Base-by-base conservation (phyloP, 1,140 invertebrate species). In the Reticulitermes speratus region DNA sequence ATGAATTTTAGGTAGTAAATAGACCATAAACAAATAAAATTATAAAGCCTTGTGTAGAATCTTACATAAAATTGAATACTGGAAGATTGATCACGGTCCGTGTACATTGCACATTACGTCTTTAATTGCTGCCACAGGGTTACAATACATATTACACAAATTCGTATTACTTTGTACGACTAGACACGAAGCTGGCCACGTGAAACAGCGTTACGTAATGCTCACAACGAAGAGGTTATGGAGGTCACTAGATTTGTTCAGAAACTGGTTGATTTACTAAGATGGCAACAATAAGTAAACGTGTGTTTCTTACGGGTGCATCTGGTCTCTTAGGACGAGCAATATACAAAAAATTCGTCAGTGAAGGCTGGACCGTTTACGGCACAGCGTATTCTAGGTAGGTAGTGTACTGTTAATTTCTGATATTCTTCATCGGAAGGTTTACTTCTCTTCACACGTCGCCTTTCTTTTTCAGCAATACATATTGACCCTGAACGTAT, bases 301-400 rank as follows among this genome's bases (percentile, higher is more conserved):
- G 30, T 52, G 32, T 91, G 16, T 87, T 93, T 45, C 88, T 93
- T 12, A 93, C 93, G 81, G 93, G 93, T 55, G 92, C 92, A 5
- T 93, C 93, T 11, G 93, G 93, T 3, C 87, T 93, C 21, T 89
- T 93, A 21, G 93, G 93, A 2, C 88, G 93, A 87, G 90, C 91
- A 32, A 86, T 93, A 14, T 86, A 90, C 23, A 88, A 88, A 83
- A 88, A 89, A 52, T 92, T 93, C 88, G 84, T 84, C 38, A 84
- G 88, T 75, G 59, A 87, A 44, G 88, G 88, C 16, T 93, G 91
- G 91, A 87, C 88, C 48, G 89, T 90, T 14, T 87, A 90, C 30
- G 92, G 92, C 9, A 89, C 90, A n/a, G 92, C 92, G 69, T 92
- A 90, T 85, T 89, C 90, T n/a, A 90, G 93, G 90, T 90, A 88